Evolutionary conservation across 2,797 vertebrate genomes (phyloP).

Genomic region (Platyrinchus mystaceus): DNA sequence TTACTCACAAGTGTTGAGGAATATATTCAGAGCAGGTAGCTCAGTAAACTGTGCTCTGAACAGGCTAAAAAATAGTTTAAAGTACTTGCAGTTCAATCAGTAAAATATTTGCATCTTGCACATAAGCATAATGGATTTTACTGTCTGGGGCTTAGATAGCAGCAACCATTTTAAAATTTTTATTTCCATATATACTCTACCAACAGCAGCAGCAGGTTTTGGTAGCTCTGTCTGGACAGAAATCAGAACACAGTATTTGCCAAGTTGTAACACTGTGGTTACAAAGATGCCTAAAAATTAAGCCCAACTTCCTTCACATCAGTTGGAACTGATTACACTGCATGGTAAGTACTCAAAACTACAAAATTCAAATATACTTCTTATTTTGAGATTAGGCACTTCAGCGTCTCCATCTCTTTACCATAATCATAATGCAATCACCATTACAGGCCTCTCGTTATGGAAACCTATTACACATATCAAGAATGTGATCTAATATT

Average conservation of each 20-base stretch:
- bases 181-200: not conserved
- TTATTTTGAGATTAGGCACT: not conserved
- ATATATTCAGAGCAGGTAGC: not conserved
- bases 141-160: not conserved
- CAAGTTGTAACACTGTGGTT: fast-evolving
- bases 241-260: not conserved
- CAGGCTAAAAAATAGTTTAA: not conserved
- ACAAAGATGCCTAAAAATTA: not conserved
- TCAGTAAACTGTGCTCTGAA: not conserved
- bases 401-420: not conserved
- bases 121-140: not conserved
- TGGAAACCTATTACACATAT: not conserved
- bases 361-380: not conserved
- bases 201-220: not conserved
- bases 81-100: not conserved
- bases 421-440: not conserved
- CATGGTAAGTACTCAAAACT: not conserved
- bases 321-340: not conserved
- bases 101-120: not conserved
- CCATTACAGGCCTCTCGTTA: not conserved
- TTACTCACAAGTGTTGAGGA: not conserved
- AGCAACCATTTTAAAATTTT: not conserved
- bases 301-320: not conserved
- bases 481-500: not conserved
- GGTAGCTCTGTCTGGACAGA: not conserved